Percentiles rank a stretch among this genome's conserved stretches.
These are phyloP conservation scores for Tachina grossa DNA, from an alignment of 2,888 invertebrate genomes.

Conservation along the genomic window DNA sequence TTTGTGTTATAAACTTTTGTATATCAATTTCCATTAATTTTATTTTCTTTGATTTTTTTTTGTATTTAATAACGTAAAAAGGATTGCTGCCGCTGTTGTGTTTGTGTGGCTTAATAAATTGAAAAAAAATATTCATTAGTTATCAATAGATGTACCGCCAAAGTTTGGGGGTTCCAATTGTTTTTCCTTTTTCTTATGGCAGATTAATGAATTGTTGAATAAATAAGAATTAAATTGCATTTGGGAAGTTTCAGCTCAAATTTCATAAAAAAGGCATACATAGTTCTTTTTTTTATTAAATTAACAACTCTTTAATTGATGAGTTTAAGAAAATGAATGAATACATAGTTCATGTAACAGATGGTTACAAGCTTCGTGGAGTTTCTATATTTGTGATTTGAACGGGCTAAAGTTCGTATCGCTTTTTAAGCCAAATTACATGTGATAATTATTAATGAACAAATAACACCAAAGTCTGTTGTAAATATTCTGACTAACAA, in stretches of 20 bases:
- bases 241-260: constrained; percentile 6
- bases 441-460: too few relatives aligned
- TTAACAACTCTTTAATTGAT: constrained; percentile 1
- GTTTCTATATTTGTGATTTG: too few relatives aligned
- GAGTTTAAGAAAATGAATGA: background rate
- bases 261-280: background rate
- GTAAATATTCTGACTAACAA: too few relatives aligned
- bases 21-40: constrained; percentile 57
- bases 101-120: constrained; percentile 23
- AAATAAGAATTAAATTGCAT: background rate
- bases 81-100: constrained; percentile 8
- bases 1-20: constrained; percentile 41
- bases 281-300: background rate
- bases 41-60: background rate
- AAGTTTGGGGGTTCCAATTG: constrained; percentile 15
- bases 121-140: constrained; percentile 30
- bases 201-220: constrained; percentile 14
- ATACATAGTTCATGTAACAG: too few relatives aligned
- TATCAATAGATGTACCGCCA: constrained; percentile 45
- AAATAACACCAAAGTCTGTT: too few relatives aligned
- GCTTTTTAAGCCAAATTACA: too few relatives aligned
- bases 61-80: constrained; percentile 28
- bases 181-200: background rate
- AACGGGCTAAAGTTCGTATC: too few relatives aligned
- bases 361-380: too few relatives aligned